These are phyloP conservation scores for Sinohyriopsis cumingii DNA, from an alignment of 2,888 invertebrate species.

Conservation along the genomic window DNA sequence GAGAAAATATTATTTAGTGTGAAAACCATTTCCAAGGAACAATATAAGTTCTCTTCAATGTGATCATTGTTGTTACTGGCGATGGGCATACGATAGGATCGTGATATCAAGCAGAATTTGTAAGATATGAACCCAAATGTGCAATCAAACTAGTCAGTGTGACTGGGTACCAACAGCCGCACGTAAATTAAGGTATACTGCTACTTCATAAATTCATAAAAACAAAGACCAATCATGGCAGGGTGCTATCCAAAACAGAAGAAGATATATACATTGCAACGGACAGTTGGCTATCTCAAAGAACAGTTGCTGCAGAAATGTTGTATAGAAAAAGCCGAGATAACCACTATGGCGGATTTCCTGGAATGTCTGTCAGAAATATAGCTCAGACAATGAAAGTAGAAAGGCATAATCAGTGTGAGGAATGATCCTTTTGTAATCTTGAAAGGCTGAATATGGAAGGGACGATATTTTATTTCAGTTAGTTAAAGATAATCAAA, in stretches of 20 bases:
- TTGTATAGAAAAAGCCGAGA: slow-evolving; percentile 1
- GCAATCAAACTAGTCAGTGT: no score
- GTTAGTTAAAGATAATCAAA: background rate
- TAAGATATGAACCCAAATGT: no score
- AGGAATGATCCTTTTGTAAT: no score
- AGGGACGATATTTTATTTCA: background rate
- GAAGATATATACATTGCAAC: background rate
- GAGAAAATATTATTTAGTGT: no score
- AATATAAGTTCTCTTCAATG: slow-evolving; percentile 2
- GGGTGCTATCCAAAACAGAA: background rate
- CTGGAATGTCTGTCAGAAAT: slow-evolving; percentile 1
- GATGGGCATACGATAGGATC: background rate
- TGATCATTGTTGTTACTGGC: slow-evolving; percentile 1
- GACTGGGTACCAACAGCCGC: background rate
- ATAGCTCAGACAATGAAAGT: slow-evolving; percentile 2
- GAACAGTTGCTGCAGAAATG: background rate
- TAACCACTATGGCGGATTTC: background rate
- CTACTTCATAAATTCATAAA: slow-evolving; percentile 2
- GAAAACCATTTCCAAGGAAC: background rate
- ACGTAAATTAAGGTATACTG: slow-evolving; percentile 6
- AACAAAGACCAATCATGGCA: background rate
- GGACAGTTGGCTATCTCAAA: background rate
- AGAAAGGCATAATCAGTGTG: background rate
- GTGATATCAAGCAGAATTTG: no score
- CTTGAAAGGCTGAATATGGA: no score